phyloP scores from a whole-genome alignment of 2,113 vertebrate species.

The Centropristis striata region DNA sequence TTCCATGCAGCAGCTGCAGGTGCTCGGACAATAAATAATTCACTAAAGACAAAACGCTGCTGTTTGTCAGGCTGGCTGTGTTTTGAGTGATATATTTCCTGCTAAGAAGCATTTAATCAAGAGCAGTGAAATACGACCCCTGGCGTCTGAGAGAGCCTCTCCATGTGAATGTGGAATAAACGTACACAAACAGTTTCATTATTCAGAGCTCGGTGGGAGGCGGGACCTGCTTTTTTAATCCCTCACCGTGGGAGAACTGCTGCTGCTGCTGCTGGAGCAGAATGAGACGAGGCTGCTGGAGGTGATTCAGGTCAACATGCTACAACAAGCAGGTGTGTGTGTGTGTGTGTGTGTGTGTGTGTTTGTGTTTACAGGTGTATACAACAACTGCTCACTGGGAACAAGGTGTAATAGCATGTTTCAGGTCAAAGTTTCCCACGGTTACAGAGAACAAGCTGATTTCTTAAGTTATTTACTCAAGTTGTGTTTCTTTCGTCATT shows the following conservation, averaged over 20 bases:
- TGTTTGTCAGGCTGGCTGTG: background rate
- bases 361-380: too few species aligned
- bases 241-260: conserved; percentile 10
- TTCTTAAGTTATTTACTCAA: too few species aligned
- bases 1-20: conserved; percentile 10
- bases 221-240: conserved; percentile 15
- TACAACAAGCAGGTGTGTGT: background rate
- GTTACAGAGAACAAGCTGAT: too few species aligned
- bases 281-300: background rate
- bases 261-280: background rate
- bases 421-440: background rate
- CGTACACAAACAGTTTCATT: conserved; percentile 18
- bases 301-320: background rate
- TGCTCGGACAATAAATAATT: conserved; percentile 24
- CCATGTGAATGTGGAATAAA: conserved; percentile 18
- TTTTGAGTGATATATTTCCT: conserved; percentile 26
- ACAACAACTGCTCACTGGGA: too few species aligned
- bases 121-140: conserved; percentile 12
- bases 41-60: conserved; percentile 32
- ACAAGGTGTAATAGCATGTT: background rate
- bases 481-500: too few species aligned
- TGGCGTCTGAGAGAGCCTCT: background rate
- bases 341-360: background rate
- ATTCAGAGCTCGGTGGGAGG: conserved; percentile 28
- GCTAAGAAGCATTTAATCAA: conserved; percentile 22